phyloP scores from a whole-genome alignment of 1,140 invertebrate species.

The Mycetomoellerius zeteki region DNA sequence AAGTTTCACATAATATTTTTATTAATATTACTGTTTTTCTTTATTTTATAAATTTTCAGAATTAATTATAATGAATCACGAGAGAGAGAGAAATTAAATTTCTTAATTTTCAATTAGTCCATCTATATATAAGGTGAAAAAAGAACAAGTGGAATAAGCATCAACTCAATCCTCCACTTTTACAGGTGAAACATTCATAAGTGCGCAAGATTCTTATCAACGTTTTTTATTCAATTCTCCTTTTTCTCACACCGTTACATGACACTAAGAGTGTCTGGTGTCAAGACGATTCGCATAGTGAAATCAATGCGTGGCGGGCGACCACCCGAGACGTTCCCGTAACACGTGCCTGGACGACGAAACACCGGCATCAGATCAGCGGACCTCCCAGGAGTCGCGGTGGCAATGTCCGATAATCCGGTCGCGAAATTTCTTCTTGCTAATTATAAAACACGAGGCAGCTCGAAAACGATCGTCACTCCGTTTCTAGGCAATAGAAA shows the following conservation, averaged over 20 bases:
- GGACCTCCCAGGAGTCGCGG: constrained; percentile 58
- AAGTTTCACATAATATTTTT: not conserved
- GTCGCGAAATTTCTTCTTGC: constrained; percentile 62
- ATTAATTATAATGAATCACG: constrained; percentile 4
- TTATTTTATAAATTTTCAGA: not conserved
- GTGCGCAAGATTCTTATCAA: constrained; percentile 17
- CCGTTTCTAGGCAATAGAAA: constrained; percentile 47
- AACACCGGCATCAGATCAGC: constrained; percentile 36
- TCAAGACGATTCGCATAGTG: constrained; percentile 46
- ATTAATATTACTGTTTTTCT: not conserved
- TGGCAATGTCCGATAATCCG: constrained; percentile 66
- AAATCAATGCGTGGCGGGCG: constrained; percentile 47
- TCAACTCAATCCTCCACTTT: not conserved
- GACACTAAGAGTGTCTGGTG: constrained; percentile 12
- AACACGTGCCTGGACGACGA: constrained; percentile 50
- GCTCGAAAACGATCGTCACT: constrained; percentile 29
- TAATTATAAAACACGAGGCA: constrained; percentile 55
- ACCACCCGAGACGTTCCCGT: constrained; percentile 58
- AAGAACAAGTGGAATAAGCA: not conserved
- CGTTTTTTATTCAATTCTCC: not conserved
- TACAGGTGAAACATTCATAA: not conserved
- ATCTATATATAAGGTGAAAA: not conserved
- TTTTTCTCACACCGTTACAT: constrained; percentile 31
- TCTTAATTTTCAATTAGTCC: not conserved
- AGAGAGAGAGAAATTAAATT: not conserved